Evolutionary conservation across 2,888 invertebrate genomes (phyloP).

Genomic region (Nomada goodeniana): DNA sequence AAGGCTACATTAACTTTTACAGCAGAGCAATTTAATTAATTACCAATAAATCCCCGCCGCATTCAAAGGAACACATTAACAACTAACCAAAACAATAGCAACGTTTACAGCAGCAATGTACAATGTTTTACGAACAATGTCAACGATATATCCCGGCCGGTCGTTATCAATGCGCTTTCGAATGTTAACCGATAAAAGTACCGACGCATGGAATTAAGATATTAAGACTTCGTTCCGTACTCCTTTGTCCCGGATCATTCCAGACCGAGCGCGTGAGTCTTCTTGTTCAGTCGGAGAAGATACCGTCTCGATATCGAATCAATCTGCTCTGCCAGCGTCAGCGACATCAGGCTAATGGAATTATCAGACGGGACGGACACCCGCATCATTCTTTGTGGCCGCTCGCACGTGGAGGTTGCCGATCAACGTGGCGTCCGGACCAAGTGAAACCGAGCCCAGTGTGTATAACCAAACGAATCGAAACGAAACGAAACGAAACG

Average conservation of each 20-base stretch:
- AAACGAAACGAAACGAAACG: conserved; percentile 57
- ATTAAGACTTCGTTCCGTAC: neutral
- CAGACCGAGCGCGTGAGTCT: conserved; percentile 37
- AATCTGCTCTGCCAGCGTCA: conserved; percentile 61
- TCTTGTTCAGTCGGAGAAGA: conserved; percentile 29
- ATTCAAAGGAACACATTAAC: too few relatives aligned
- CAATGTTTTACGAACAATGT: too few relatives aligned
- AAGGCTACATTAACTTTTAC: too few relatives aligned
- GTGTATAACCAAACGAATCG: conserved; percentile 51
- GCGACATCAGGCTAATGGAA: conserved; percentile 75
- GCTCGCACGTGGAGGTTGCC: conserved; percentile 54
- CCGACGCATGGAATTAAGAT: conserved; percentile 1
- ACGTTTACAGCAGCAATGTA: too few relatives aligned
- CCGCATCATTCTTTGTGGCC: conserved; percentile 60
- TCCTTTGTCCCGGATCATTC: neutral
- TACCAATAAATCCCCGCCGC: too few relatives aligned
- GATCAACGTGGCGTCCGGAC: conserved; percentile 37
- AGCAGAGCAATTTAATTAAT: too few relatives aligned
- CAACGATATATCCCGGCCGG: too few relatives aligned
- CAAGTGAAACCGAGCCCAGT: conserved; percentile 61
- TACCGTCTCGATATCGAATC: conserved; percentile 63
- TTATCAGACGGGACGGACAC: conserved; percentile 72
- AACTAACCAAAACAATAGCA: too few relatives aligned
- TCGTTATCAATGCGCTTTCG: neutral
- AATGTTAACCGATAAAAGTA: neutral